Conservation (phyloP, 2,888 invertebrate genomes). For the Petrophora chlorosata region DNA sequence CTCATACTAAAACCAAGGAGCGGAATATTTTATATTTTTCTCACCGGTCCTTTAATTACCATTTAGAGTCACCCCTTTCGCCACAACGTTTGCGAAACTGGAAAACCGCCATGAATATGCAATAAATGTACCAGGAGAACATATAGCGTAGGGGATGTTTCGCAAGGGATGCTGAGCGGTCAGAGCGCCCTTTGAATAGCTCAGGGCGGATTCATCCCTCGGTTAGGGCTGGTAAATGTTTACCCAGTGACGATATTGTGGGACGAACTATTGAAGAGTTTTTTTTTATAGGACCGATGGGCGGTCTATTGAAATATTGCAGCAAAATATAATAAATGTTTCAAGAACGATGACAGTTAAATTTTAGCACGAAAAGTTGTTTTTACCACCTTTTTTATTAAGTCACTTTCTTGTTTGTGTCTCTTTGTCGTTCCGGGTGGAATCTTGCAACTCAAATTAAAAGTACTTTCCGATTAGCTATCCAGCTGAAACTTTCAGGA, state of each 20-base stretch:
- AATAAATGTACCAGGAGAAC: slow-evolving; percentile 78
- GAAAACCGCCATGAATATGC: slow-evolving; percentile 72
- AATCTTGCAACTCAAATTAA: too few species aligned
- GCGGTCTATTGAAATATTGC: background rate
- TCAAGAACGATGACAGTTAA: too few species aligned
- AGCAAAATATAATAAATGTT: background rate
- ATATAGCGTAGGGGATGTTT: slow-evolving; percentile 62
- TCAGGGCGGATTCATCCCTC: slow-evolving; percentile 54
- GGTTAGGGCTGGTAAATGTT: slow-evolving; percentile 41
- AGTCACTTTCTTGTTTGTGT: too few species aligned
- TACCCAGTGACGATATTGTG: slow-evolving; percentile 35
- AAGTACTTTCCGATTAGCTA: too few species aligned
- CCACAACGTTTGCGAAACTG: slow-evolving; percentile 62
- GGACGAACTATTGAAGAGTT: slow-evolving; percentile 7
- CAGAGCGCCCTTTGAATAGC: slow-evolving; percentile 54
- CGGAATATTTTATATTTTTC: slow-evolving; percentile 1
- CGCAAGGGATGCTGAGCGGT: slow-evolving; percentile 78
- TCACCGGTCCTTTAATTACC: slow-evolving; percentile 17
- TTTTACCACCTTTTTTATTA: too few species aligned
- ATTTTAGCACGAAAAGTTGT: too few species aligned
- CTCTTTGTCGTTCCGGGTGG: too few species aligned
- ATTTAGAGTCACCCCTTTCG: slow-evolving; percentile 19
- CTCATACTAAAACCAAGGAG: too few species aligned
- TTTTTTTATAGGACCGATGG: background rate
- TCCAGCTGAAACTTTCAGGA: too few species aligned